These are phyloP conservation scores for Pan paniscus DNA, from an alignment of 2,113 vertebrate species.

Conservation along the genomic window DNA sequence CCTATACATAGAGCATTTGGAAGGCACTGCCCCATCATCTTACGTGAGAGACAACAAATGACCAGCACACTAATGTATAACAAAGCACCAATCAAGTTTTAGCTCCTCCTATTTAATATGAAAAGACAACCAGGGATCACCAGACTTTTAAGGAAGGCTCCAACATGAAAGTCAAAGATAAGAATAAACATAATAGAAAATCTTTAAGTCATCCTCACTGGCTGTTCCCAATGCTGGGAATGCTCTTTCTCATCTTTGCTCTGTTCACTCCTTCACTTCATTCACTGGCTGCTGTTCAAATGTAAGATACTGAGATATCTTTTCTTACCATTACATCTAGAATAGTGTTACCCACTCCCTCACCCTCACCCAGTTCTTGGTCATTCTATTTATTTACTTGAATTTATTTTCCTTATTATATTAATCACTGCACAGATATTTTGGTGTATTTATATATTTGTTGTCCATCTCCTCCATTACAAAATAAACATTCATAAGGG, in stretches of 20 bases:
- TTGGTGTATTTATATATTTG: background rate
- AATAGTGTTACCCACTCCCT: background rate
- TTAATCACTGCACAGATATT: background rate
- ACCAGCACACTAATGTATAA: background rate
- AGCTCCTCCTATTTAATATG: background rate
- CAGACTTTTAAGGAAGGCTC: background rate
- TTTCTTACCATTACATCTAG: background rate
- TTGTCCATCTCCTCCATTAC: background rate
- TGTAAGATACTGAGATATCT: background rate
- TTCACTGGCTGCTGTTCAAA: background rate
- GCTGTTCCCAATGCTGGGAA: background rate
- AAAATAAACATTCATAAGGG: background rate
- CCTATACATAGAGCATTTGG: background rate
- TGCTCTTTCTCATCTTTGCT: background rate
- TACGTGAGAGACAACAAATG: background rate
- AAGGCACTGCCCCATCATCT: background rate
- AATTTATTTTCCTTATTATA: background rate
- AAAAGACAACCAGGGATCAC: background rate
- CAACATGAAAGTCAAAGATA: background rate
- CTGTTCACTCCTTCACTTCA: background rate
- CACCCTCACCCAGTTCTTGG: too few species aligned
- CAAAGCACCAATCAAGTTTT: background rate
- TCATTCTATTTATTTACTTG: background rate
- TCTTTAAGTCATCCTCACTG: background rate
- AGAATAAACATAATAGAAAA: background rate